Evolutionary conservation across 2,888 invertebrate species (phyloP).

Genomic region (Miltochrista miniata): DNA sequence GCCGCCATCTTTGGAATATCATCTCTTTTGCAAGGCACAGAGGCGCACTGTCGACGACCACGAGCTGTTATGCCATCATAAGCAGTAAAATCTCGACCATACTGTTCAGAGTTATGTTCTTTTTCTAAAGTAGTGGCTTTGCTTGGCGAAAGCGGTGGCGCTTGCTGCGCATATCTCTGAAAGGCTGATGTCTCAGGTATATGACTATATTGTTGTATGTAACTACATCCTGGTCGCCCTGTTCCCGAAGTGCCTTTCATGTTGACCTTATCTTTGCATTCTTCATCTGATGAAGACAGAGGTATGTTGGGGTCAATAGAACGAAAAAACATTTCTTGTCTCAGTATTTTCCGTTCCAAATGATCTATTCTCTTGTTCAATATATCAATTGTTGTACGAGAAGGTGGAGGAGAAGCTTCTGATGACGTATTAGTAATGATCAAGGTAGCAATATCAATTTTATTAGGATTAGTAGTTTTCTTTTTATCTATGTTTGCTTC

Average conservation of each 20-base stretch:
- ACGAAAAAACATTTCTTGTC: conserved; percentile 71
- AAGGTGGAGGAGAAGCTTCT: conserved; percentile 44
- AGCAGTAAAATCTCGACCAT: conserved; percentile 73
- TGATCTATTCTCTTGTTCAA: conserved; percentile 62
- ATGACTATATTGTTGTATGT: conserved; percentile 75
- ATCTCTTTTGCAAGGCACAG: conserved; percentile 71
- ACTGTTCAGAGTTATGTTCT: conserved; percentile 76
- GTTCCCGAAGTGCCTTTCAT: conserved; percentile 46
- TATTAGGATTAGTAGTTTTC: conserved; percentile 36
- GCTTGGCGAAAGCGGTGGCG: conserved; percentile 61
- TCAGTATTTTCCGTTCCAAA: conserved; percentile 64
- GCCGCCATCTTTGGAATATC: conserved; percentile 69
- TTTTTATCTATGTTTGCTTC: conserved; percentile 47
- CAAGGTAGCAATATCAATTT: conserved; percentile 61
- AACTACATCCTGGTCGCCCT: conserved; percentile 67
- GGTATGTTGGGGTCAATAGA: conserved; percentile 59
- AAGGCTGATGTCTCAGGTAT: conserved; percentile 76
- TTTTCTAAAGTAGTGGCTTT: conserved; percentile 70
- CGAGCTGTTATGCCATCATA: conserved; percentile 76
- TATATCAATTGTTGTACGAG: conserved; percentile 45
- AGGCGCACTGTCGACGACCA: conserved; percentile 69
- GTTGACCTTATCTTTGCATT: conserved; percentile 46
- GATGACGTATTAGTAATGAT: conserved; percentile 56
- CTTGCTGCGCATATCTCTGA: conserved; percentile 66
- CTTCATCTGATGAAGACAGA: conserved; percentile 68